Percentiles rank a stretch among this genome's conserved stretches.
Evolutionary conservation across 2,113 vertebrate genomes (phyloP).

Genomic region (Cyphomyrus plagiostoma): DNA sequence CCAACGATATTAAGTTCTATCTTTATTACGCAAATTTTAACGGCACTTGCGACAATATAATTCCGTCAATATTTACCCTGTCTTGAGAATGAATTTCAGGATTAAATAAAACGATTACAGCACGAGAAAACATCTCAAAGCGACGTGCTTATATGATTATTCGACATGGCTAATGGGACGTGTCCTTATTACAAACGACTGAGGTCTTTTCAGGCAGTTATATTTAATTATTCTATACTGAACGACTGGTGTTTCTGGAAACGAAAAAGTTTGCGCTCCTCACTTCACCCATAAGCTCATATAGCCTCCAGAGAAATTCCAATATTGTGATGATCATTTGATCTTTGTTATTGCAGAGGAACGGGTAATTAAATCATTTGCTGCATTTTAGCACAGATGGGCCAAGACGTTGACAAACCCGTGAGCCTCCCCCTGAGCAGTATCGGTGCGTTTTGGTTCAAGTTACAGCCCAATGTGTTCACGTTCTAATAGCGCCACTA

Average conservation of each 20-base stretch:
- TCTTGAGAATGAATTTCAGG: background rate
- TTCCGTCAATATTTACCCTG: background rate
- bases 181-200: background rate
- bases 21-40: background rate
- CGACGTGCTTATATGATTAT: background rate
- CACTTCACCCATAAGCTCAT: background rate
- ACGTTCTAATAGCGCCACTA: background rate
- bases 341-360: background rate
- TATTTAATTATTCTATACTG: background rate
- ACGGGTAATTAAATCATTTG: background rate
- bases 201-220: background rate
- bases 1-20: background rate
- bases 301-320: background rate
- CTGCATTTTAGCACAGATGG: background rate
- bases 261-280: background rate
- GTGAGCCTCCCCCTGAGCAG: background rate
- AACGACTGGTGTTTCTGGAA: background rate
- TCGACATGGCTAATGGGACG: background rate
- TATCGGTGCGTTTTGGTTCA: background rate
- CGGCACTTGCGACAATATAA: background rate
- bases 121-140: background rate
- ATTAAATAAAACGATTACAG: background rate
- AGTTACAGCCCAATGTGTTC: background rate
- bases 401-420: background rate
- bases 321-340: background rate